These are phyloP conservation scores for Calycopis cecrops DNA, from an alignment of 1,140 invertebrate genomes.

Conservation along the genomic window DNA sequence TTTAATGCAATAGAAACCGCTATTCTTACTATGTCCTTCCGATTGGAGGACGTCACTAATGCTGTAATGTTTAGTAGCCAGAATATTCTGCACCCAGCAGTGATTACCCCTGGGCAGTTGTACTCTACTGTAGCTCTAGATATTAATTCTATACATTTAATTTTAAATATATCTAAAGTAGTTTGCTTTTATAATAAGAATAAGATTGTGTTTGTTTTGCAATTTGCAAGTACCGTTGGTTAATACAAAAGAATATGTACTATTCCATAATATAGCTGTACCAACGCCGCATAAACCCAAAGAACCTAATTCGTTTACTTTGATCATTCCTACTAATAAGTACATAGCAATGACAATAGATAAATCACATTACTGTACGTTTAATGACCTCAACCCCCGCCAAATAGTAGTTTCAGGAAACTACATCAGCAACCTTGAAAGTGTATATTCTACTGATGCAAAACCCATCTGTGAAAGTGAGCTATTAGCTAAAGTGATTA, in stretches of 20 bases:
- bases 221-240: slow-evolving; percentile 26
- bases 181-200: slow-evolving; percentile 12
- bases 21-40: no score
- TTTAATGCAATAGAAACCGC: no score
- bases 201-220: slow-evolving; percentile 27
- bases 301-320: slow-evolving; percentile 63
- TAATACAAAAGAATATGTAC: slow-evolving; percentile 1
- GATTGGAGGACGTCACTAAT: slow-evolving; percentile 26
- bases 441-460: not conserved
- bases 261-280: not conserved
- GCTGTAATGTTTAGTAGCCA: slow-evolving; percentile 29
- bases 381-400: slow-evolving; percentile 4
- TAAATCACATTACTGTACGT: slow-evolving; percentile 17
- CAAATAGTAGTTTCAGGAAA: not conserved
- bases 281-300: no score
- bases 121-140: slow-evolving; percentile 25
- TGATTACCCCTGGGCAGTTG: slow-evolving; percentile 23
- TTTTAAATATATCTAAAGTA: slow-evolving; percentile 18
- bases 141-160: slow-evolving; percentile 15
- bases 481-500: slow-evolving; percentile 6
- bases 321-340: slow-evolving; percentile 16
- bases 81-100: slow-evolving; percentile 30
- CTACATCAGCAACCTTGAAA: not conserved
- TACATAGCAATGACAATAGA: slow-evolving; percentile 24
- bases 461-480: slow-evolving; percentile 16